Base-by-base conservation (phyloP, 2,888 invertebrate species). In the Apomyelois bistriatella region DNA sequence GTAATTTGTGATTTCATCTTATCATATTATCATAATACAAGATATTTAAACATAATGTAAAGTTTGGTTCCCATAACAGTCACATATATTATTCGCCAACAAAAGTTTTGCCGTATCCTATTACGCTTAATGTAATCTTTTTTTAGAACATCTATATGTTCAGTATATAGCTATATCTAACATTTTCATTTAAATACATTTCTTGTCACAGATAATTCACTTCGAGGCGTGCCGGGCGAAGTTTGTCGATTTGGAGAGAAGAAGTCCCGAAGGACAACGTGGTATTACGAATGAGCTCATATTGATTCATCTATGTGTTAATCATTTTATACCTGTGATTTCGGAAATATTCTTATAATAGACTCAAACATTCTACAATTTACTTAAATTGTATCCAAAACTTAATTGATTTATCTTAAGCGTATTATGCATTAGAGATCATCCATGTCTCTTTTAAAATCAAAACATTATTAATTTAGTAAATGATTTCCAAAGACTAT, bases 191-290 rank as follows among this genome's bases (percentile, higher is more conserved):
- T 5, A 28, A 28, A 28, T 28, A 32, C 32, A 28, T 49, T 62
- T 66, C 53, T 28, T 66, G 68, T 90, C 12, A 22, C 82, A 91
- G 91, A 90, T 76, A 89, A 90, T 66, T 90, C 91, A 43, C 79
- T 91, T 16, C 81, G 90, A 53, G 90, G 91, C 43, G 90, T 91
- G 41, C 90, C 90, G 1, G 90, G 91, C 17, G 90, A 91, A 67
- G 86, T 88, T 49, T 78, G 85, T 53, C 71, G 89, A 30, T 64
- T 68, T 9, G 69, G 75, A 17, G 90, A 89, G 49, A 89, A 80
- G 69, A 82, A 76, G 69, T 61, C 73, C 37, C 72, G 88, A 58
- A 75, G 90, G 70, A 90, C 91, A 0, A 91, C 90, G 12, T 91
- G 91, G 91, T 91, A 91, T 61, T 89, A 90, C 61, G 90, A 91